Evolutionary conservation across 2,888 invertebrate genomes (phyloP).

Genomic region (Tetropium fuscum): DNA sequence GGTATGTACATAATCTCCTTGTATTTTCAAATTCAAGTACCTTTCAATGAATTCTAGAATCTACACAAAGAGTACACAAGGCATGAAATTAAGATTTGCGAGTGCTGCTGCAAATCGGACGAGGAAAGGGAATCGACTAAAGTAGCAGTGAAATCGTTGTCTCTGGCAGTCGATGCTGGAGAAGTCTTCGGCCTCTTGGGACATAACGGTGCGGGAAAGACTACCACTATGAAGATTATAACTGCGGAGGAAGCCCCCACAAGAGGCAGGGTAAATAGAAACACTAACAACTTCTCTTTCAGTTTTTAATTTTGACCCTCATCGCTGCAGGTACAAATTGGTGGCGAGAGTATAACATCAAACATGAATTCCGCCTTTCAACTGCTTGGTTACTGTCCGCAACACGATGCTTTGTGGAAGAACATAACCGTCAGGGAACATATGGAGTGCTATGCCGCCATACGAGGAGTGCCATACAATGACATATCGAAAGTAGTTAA

Average conservation of each 20-base stretch:
- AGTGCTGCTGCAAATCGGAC: constrained; percentile 62
- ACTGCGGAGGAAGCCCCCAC: constrained; percentile 84
- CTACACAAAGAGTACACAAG: constrained; percentile 79
- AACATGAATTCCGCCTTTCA: constrained; percentile 79
- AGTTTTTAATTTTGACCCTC: not conserved
- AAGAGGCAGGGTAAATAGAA: constrained; percentile 79
- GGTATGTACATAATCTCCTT: no score
- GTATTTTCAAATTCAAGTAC: no score
- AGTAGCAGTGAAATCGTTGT: constrained; percentile 79
- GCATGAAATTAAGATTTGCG: constrained; percentile 65
- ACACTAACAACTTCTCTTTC: no score
- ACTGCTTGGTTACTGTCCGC: constrained; percentile 88
- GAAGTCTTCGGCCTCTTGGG: constrained; percentile 89
- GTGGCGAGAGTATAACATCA: constrained; percentile 77
- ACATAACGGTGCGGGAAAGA: constrained; percentile 90
- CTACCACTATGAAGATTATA: constrained; percentile 87
- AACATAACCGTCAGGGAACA: constrained; percentile 87
- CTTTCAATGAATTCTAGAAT: no score
- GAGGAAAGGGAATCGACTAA: constrained; percentile 66
- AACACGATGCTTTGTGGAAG: constrained; percentile 90
- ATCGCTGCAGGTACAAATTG: constrained; percentile 78
- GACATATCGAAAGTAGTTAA: constrained; percentile 77
- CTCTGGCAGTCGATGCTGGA: constrained; percentile 82
- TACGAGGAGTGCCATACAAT: constrained; percentile 80
- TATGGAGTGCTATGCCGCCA: constrained; percentile 83